Evolutionary conservation across 1,140 invertebrate genomes (phyloP), one percentile per base, ranked within the genome.

Genomic region (Brachionus calyciflorus): DNA sequence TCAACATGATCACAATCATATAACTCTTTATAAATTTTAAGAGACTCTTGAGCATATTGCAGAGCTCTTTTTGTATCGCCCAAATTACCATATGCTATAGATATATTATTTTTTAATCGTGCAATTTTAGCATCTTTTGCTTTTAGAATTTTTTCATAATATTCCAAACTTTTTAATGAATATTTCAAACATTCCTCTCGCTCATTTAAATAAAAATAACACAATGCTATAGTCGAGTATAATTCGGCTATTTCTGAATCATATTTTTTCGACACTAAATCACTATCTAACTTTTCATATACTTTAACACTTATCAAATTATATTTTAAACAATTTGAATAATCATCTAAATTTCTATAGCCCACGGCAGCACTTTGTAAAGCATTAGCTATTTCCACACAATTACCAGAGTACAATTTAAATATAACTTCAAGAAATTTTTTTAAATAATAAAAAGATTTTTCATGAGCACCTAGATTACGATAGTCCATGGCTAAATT

Each of bases 321-420:
- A 26, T 65, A 65, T 19, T 65, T 65, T 33, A 65, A 65, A 24
- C 60, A 41, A 24, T 65, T 65, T n/a, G 33, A 37, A 65, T 65
- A 65, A 28, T 65, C 60, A 28, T 65, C 40, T 12, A 6, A 65
- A 24, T 44, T 28, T 40, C 44, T 44, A 28, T 41, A 40, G 0
- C 33, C 60, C 12, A 65, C 21, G n/a, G 17, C 60, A 28, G 21
- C 37, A 19, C 33, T 65, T 37, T 65, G 33, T 28, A 65, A 21
- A 24, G 17, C 12, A 7, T n/a, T 21, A 5, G 60, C 60, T 46
- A 65, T 41, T n/a, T 65, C 19, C 17, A 24, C 1, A 24, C 60
- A 65, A 41, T 44, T 41, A 19, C 37, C 60, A 33, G 60, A 65
- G 44, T 65, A 41, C 40, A 60, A 1, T 10, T n/a, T 21, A 1